These are phyloP conservation scores for Ctenicera cuprea DNA, from an alignment of 2,888 invertebrate genomes.

Conservation along the genomic window DNA sequence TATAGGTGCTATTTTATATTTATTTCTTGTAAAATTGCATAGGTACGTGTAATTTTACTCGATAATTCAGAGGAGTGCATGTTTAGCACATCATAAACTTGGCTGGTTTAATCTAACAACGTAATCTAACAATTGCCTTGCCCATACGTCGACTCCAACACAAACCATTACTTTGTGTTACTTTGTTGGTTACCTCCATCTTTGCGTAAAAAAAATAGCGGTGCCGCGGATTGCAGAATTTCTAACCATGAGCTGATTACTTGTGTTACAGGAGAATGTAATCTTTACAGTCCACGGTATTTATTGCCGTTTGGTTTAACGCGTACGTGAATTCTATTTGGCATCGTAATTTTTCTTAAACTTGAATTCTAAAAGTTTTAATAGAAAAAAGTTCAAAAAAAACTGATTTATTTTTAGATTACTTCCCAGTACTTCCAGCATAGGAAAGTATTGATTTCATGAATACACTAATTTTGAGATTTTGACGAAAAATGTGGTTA, in stretches of 20 bases:
- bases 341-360: no score
- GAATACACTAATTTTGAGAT: no score
- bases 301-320: background rate
- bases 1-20: slow-evolving; percentile 21
- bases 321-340: no score
- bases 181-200: slow-evolving; percentile 9
- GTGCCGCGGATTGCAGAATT: background rate
- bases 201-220: background rate
- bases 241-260: background rate
- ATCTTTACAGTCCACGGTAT: no score
- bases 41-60: slow-evolving; percentile 21
- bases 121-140: slow-evolving; percentile 22
- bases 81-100: slow-evolving; percentile 41
- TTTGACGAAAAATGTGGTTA: no score
- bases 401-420: no score
- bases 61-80: slow-evolving; percentile 29
- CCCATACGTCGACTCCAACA: slow-evolving; percentile 10
- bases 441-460: no score
- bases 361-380: no score
- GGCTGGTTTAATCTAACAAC: slow-evolving; percentile 9
- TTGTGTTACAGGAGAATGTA: background rate
- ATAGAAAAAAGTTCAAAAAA: no score
- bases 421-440: no score
- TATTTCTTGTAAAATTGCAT: slow-evolving; percentile 14
- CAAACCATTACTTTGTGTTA: slow-evolving; percentile 27